Percentiles rank a stretch among this genome's conserved stretches.
phyloP scores from a whole-genome alignment of 2,888 invertebrate species.

The Thysanoteuthis rhombus region DNA sequence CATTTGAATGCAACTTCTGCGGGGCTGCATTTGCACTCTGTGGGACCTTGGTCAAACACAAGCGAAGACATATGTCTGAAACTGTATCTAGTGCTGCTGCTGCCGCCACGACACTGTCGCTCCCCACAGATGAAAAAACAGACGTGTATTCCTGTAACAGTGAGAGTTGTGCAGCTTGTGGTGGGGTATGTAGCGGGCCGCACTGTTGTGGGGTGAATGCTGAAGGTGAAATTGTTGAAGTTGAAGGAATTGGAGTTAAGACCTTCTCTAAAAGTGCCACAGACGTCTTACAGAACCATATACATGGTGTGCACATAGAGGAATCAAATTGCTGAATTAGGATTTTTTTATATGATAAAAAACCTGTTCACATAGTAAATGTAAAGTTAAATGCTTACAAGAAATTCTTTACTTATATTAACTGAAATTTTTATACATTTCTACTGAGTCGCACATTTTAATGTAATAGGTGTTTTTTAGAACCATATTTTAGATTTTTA shows the following conservation, averaged over 20 bases:
- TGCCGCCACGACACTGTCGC: neutral
- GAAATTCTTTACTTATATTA: neutral
- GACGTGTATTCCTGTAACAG: neutral
- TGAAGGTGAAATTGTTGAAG: neutral
- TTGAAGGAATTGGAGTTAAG: constrained; percentile 17
- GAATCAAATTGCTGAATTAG: neutral
- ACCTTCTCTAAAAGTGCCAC: neutral
- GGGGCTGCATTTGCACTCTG: constrained; percentile 21
- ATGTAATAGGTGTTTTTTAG: neutral
- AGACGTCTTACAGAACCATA: constrained; percentile 16
- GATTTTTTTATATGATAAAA: neutral
- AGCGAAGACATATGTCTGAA: neutral
- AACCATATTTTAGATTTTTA: neutral
- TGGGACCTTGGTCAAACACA: constrained; percentile 17
- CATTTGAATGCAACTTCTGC: constrained; percentile 23
- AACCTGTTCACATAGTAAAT: neutral
- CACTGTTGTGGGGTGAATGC: neutral
- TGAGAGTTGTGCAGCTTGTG: neutral
- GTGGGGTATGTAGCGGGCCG: neutral
- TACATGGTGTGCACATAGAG: neutral
- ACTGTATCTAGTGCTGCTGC: neutral
- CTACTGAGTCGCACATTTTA: neutral
- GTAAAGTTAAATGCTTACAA: neutral
- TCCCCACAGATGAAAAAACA: neutral
- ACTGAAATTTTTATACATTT: neutral